A percentile compares a stretch with the other conserved stretches of the same genome.
Evolutionary conservation across 2,888 invertebrate genomes (phyloP).

Genomic region (Sphaerophoria taeniata): DNA sequence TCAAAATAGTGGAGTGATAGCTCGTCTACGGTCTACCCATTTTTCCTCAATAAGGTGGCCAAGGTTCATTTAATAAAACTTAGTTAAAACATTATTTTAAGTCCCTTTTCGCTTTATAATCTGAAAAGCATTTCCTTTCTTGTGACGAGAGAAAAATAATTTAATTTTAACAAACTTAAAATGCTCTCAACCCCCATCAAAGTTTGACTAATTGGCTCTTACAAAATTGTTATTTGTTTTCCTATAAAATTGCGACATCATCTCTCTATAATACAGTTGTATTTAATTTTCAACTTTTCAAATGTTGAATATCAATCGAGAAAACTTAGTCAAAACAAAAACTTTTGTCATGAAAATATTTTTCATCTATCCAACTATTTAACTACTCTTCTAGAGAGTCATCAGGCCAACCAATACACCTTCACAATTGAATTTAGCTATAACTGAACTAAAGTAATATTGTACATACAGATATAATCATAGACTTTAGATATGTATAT

Average conservation of each 20-base stretch:
- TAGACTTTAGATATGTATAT: slow-evolving; percentile 5
- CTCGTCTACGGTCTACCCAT: too few relatives aligned
- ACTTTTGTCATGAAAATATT: slow-evolving; percentile 31
- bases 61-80: too few relatives aligned
- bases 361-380: neutral
- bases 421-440: too few relatives aligned
- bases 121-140: neutral
- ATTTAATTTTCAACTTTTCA: slow-evolving; percentile 34
- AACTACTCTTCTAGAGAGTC: neutral
- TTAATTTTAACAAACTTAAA: slow-evolving; percentile 16
- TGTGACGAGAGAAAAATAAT: neutral
- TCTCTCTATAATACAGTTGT: slow-evolving; percentile 15
- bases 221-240: slow-evolving; percentile 17
- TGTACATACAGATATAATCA: too few relatives aligned
- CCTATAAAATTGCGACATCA: neutral
- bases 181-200: neutral
- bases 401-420: slow-evolving; percentile 2
- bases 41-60: too few relatives aligned
- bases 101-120: neutral
- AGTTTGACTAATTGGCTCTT: slow-evolving; percentile 13
- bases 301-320: slow-evolving; percentile 38
- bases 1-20: too few relatives aligned
- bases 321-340: slow-evolving; percentile 23
- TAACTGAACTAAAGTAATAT: too few relatives aligned
- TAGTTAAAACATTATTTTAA: neutral